A percentile compares a stretch with the other conserved stretches of the same genome.
These are phyloP conservation scores for Serinus canaria DNA, from an alignment of 2,113 vertebrate species.

Conservation along the genomic window DNA sequence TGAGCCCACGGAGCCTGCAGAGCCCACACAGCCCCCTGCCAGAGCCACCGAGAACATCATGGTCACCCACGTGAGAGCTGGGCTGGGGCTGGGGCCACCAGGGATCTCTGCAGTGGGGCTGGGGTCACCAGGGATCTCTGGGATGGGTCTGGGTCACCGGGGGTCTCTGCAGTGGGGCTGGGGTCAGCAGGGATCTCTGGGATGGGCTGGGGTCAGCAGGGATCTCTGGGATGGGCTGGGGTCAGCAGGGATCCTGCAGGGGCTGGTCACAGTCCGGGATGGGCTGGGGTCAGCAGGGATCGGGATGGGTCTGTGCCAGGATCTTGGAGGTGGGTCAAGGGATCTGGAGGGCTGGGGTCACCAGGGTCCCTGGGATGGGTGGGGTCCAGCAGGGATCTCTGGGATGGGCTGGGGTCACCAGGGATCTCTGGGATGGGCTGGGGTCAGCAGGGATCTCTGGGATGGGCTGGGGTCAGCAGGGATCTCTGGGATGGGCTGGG, in stretches of 20 bases:
- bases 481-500: not conserved
- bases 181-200: not conserved
- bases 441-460: too few species aligned
- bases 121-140: not conserved
- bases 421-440: not conserved
- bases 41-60: constrained; percentile 71
- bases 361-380: not conserved
- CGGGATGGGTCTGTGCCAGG: too few species aligned
- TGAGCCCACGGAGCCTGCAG: not conserved
- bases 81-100: not conserved
- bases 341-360: not conserved
- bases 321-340: too few species aligned
- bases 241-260: not conserved
- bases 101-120: not conserved
- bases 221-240: not conserved
- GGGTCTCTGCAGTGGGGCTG: not conserved
- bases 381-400: not conserved
- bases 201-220: too few species aligned
- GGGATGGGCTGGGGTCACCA: too few species aligned
- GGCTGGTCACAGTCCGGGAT: too few species aligned
- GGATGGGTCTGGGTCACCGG: not conserved
- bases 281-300: too few species aligned
- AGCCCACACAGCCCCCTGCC: not conserved
- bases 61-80: not conserved
- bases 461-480: not conserved